phyloP scores from a whole-genome alignment of 2,888 invertebrate genomes.

The Eutolmus rufibarbis region DNA sequence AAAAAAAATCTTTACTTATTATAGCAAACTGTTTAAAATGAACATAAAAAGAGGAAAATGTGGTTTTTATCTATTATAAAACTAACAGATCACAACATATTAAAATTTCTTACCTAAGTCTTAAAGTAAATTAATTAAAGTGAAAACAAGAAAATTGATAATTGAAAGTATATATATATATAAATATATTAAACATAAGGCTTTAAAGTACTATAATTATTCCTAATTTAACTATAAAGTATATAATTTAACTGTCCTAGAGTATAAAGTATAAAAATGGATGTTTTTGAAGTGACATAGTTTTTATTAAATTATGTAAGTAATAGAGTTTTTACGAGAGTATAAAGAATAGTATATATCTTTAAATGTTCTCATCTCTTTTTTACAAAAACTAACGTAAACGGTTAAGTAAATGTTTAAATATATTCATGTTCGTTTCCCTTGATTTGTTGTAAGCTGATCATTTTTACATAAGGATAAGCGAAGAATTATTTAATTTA shows the following conservation, averaged over 20 bases:
- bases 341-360: slow-evolving; percentile 12
- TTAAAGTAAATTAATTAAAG: background rate
- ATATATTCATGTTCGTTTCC: slow-evolving; percentile 15
- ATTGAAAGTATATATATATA: background rate
- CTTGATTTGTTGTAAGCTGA: slow-evolving; percentile 12
- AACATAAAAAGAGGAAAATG: slow-evolving; percentile 24
- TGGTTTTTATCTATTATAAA: slow-evolving; percentile 38
- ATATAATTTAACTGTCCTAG: slow-evolving; percentile 30
- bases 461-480: slow-evolving; percentile 15
- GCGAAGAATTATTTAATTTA: background rate
- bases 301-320: slow-evolving; percentile 37
- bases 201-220: slow-evolving; percentile 37
- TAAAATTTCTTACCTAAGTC: slow-evolving; percentile 35
- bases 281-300: slow-evolving; percentile 30
- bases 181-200: slow-evolving; percentile 28
- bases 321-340: slow-evolving; percentile 34
- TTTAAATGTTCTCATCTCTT: slow-evolving; percentile 38
- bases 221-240: slow-evolving; percentile 32
- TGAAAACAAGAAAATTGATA: background rate
- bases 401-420: slow-evolving; percentile 25
- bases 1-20: slow-evolving; percentile 42
- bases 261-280: slow-evolving; percentile 19
- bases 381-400: slow-evolving; percentile 32
- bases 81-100: slow-evolving; percentile 30
- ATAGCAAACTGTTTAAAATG: slow-evolving; percentile 28